phyloP scores from a whole-genome alignment of 2,113 vertebrate genomes.

The Oreochromis aureus region DNA sequence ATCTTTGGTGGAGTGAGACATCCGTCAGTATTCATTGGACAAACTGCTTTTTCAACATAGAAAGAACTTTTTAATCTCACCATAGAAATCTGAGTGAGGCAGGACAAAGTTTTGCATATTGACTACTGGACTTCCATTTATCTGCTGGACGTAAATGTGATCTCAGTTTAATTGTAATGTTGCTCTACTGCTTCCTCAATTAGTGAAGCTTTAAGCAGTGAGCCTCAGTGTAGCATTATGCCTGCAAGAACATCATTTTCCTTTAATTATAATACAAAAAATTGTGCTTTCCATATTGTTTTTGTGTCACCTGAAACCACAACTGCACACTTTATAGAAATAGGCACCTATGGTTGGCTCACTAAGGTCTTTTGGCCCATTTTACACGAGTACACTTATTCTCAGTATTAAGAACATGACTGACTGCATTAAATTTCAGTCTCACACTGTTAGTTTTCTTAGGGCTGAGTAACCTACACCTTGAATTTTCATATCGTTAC shows the following conservation, averaged over 20 bases:
- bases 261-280: accelerated
- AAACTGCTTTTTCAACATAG: background rate
- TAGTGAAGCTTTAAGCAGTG: background rate
- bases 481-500: background rate
- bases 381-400: background rate
- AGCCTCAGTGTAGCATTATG: background rate
- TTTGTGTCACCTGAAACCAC: background rate
- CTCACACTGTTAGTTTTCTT: background rate
- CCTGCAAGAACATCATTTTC: background rate
- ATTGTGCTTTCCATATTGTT: accelerated
- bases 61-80: background rate
- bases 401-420: background rate
- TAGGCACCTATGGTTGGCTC: background rate
- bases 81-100: background rate
- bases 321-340: background rate
- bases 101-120: background rate
- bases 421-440: background rate
- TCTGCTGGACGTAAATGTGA: background rate
- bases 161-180: background rate
- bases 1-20: accelerated
- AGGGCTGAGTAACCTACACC: background rate
- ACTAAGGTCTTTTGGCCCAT: background rate
- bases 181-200: background rate
- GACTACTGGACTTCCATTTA: background rate
- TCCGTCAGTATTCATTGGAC: background rate